Conservation (phyloP, 2,797 vertebrate species). For the Phrynocephalus forsythii region DNA sequence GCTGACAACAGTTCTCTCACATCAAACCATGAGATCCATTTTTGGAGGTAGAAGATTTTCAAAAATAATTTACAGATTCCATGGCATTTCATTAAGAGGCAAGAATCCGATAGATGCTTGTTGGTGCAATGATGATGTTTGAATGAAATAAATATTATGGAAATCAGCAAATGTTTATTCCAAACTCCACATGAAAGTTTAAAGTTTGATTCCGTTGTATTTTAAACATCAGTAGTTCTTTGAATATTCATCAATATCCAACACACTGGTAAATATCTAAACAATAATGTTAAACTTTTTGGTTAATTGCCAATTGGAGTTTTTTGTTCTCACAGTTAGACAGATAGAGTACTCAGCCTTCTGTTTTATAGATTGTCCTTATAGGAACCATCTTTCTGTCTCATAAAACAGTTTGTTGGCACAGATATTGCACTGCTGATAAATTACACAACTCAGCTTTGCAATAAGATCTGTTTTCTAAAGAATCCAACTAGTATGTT, state of each 20-base stretch:
- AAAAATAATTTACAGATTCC: not conserved
- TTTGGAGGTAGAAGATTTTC: not conserved
- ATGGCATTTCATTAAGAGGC: not conserved
- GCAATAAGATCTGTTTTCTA: conserved; percentile 54
- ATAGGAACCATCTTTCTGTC: conserved; percentile 56
- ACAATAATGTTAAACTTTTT: not conserved
- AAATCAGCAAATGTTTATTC: not conserved
- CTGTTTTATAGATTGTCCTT: conserved; percentile 55
- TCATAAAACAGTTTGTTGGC: conserved; percentile 62
- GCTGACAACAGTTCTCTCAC: not conserved
- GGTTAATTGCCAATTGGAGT: not conserved
- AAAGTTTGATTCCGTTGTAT: conserved; percentile 6
- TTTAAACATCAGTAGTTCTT: conserved; percentile 20
- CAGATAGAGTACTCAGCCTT: conserved; percentile 55
- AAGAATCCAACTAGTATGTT: conserved; percentile 39
- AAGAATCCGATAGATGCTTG: not conserved
- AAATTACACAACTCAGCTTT: conserved; percentile 51
- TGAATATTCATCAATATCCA: not conserved
- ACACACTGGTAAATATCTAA: conserved; percentile 13
- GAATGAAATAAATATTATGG: not conserved
- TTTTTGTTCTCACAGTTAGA: conserved; percentile 35
- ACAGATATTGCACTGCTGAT: conserved; percentile 58
- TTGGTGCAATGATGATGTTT: too few species aligned
- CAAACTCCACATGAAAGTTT: not conserved
- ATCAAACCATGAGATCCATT: not conserved